A percentile compares a stretch with the other conserved stretches of the same genome.
Evolutionary conservation across 2,797 vertebrate genomes (phyloP).

Genomic region (Falco rusticolus): DNA sequence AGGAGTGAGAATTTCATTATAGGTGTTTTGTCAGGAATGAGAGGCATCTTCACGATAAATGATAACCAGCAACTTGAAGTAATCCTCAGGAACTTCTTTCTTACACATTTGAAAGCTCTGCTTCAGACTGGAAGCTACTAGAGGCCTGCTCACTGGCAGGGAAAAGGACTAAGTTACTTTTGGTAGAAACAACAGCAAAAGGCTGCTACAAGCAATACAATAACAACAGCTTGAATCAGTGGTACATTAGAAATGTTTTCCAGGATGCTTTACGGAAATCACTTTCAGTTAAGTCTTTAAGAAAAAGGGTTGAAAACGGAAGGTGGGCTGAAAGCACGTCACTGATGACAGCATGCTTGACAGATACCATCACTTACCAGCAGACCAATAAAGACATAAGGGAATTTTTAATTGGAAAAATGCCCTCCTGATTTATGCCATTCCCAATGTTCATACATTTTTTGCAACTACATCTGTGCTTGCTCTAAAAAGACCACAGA

Average conservation of each 20-base stretch:
- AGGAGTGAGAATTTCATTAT: conserved; percentile 69
- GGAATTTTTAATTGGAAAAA: not conserved
- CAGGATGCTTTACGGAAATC: not conserved
- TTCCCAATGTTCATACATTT: not conserved
- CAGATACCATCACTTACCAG: not conserved
- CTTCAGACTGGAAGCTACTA: not conserved
- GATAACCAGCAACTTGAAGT: conserved; percentile 36
- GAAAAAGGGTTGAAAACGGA: not conserved
- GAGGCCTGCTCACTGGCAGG: not conserved
- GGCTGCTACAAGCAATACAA: not conserved
- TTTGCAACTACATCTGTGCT: not conserved
- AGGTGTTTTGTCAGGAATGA: conserved; percentile 68
- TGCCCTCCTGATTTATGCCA: not conserved
- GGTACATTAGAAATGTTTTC: not conserved
- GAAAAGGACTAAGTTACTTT: not conserved
- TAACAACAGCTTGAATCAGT: not conserved
- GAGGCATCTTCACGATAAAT: conserved; percentile 29
- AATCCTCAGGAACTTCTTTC: conserved; percentile 22
- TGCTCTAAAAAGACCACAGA: not conserved
- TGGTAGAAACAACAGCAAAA: not conserved
- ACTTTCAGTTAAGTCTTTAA: not conserved
- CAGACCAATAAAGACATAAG: not conserved
- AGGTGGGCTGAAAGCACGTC: not conserved
- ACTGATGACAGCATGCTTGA: not conserved
- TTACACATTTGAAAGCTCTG: not conserved